Evolutionary conservation across 2,113 vertebrate species (phyloP).

Genomic region (Thryonomys swinderianus): DNA sequence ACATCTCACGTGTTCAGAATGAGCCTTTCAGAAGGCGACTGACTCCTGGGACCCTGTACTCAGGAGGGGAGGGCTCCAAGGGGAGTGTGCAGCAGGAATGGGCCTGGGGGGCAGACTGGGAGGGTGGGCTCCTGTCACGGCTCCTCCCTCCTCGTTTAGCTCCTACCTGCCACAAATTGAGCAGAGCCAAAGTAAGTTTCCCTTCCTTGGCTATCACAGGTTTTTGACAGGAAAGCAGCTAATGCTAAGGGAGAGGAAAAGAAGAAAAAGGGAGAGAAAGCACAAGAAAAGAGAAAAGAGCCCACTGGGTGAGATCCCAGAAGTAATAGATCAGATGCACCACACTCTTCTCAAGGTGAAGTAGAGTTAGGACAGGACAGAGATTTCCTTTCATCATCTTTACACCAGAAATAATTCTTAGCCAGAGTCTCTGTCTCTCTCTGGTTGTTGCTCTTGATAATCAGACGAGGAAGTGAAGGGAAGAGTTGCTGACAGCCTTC

Average conservation of each 20-base stretch:
- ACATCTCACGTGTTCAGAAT: not conserved
- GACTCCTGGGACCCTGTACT: not conserved
- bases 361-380: not conserved
- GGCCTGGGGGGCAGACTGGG: no score
- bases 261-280: not conserved
- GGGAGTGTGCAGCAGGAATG: no score
- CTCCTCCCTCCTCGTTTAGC: not conserved
- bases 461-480: not conserved
- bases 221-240: not conserved
- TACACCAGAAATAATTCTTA: not conserved
- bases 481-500: not conserved
- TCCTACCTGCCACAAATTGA: not conserved
- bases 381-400: not conserved
- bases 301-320: not conserved
- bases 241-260: not conserved
- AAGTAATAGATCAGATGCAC: not conserved
- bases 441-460: not conserved
- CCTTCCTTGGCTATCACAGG: not conserved
- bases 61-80: not conserved
- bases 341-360: not conserved
- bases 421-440: not conserved
- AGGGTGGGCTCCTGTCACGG: not conserved
- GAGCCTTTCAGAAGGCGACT: not conserved
- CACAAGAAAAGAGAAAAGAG: no score
- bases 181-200: not conserved